Evolutionary conservation across 2,888 invertebrate genomes (phyloP).

Genomic region (Microctonus brassicae): DNA sequence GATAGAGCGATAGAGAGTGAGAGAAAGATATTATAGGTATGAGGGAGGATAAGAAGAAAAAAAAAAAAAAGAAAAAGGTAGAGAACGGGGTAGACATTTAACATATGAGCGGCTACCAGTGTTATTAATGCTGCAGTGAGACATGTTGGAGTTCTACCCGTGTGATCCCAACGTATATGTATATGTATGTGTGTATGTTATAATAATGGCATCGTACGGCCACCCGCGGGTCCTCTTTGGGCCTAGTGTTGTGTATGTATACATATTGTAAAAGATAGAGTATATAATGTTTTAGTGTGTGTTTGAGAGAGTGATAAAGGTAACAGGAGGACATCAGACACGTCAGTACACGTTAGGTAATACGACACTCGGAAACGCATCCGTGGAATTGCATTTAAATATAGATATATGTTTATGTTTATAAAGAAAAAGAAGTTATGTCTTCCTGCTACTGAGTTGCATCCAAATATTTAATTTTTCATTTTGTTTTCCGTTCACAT

Average conservation of each 20-base stretch:
- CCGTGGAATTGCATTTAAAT: conserved; percentile 18
- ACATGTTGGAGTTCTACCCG: conserved; percentile 60
- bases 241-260: no score
- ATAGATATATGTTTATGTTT: no score
- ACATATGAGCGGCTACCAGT: conserved; percentile 69
- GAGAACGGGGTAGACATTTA: conserved; percentile 66
- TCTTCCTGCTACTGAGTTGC: conserved; percentile 16
- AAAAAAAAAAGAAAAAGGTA: conserved; percentile 43
- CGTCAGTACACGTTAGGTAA: conserved; percentile 52
- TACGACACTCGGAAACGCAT: conserved; percentile 60
- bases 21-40: conserved; percentile 29
- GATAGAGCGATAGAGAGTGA: conserved; percentile 32
- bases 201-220: conserved; percentile 56
- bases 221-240: conserved; percentile 56
- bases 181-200: no score
- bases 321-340: conserved; percentile 17
- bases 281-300: conserved; percentile 2
- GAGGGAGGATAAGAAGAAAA: conserved; percentile 11
- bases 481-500: neutral
- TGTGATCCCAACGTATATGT: conserved; percentile 1
- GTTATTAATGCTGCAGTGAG: conserved; percentile 66
- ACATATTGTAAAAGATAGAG: conserved; percentile 27
- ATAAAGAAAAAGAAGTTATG: conserved; percentile 35
- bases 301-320: neutral
- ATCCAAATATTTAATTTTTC: neutral